Evolutionary conservation across 2,888 invertebrate species (phyloP), one percentile per base, ranked within the genome.

Genomic region (Zootermopsis nevadensis): DNA sequence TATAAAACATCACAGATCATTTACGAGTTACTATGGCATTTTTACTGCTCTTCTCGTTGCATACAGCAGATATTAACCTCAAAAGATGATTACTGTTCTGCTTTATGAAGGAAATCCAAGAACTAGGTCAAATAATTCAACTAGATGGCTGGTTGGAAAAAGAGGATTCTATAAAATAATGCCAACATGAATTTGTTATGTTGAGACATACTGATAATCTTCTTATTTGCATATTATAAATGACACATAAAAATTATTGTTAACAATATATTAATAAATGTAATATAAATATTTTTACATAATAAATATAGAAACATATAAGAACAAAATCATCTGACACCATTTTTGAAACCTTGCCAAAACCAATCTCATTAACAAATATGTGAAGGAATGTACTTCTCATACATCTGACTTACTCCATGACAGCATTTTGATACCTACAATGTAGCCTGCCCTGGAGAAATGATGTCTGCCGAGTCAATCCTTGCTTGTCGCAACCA

Each of bases 401-500:
- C 53, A 10, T 60, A 48, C 8, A 48, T 8, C 12, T 10, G 27
- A 27, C 6, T 60, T 60, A 8, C 27, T 60, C 27, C 12, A 4
- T 60, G 6, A 60, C 60, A 60, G 48, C 19, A 12, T 4, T 19
- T 15, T 27, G 27, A 15, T 33, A 30, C 42, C 66, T 79, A 84
- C 42, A 83, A 80, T 15, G 85, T 81, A 30, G 83, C 84, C 27
- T 83, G 84, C 10, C 83, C 82, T 31, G 84, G 82, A 55, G 81
- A 84, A 31, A 83, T 80, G 55, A 83, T 67, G 60, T 84, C 85
- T 31, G 85, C 83, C 3, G 86, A 80, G 74, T 86, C 86, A 67
- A 85, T 77, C 30, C 90, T 87, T 60, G 90, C 89, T 88, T 93
- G 93, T 27, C 93, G 90, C 84, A 94, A 88, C 94, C 94, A 94